Evolutionary conservation across 2,888 invertebrate species (phyloP).

Genomic region (Plebejus melissa): DNA sequence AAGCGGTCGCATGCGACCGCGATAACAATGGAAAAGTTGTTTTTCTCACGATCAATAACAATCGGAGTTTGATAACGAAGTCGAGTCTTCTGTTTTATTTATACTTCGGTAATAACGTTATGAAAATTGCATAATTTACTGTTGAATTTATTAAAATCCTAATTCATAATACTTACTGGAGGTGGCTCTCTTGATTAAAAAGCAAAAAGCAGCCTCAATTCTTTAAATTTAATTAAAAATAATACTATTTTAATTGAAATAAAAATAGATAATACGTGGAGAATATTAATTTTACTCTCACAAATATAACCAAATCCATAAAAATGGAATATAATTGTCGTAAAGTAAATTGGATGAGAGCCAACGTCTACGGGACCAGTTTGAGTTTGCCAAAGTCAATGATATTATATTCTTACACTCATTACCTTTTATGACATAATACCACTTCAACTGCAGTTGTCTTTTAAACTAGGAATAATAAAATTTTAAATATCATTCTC

Average conservation of each 20-base stretch:
- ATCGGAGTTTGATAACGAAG: too few relatives aligned
- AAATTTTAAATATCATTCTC: neutral
- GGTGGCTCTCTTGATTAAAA: too few relatives aligned
- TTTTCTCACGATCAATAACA: too few relatives aligned
- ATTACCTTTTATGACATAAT: slow-evolving; percentile 19
- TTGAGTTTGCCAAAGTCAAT: slow-evolving; percentile 3
- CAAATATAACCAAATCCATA: neutral
- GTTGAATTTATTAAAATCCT: too few relatives aligned
- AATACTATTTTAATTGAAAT: neutral
- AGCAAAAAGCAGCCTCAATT: neutral
- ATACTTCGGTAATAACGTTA: too few relatives aligned
- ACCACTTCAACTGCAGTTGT: neutral
- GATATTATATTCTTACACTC: neutral
- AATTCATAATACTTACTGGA: too few relatives aligned
- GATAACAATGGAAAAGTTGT: too few relatives aligned
- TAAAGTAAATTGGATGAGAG: slow-evolving; percentile 1
- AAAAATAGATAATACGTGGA: too few relatives aligned
- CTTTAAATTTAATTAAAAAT: neutral
- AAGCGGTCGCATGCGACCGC: too few relatives aligned
- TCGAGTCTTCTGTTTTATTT: too few relatives aligned
- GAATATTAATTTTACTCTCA: neutral
- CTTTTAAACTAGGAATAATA: neutral
- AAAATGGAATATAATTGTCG: slow-evolving; percentile 2
- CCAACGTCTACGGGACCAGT: neutral
- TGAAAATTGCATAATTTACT: too few relatives aligned